Conservation (phyloP, 1,140 invertebrate genomes). For the Hyles euphorbiae region DNA sequence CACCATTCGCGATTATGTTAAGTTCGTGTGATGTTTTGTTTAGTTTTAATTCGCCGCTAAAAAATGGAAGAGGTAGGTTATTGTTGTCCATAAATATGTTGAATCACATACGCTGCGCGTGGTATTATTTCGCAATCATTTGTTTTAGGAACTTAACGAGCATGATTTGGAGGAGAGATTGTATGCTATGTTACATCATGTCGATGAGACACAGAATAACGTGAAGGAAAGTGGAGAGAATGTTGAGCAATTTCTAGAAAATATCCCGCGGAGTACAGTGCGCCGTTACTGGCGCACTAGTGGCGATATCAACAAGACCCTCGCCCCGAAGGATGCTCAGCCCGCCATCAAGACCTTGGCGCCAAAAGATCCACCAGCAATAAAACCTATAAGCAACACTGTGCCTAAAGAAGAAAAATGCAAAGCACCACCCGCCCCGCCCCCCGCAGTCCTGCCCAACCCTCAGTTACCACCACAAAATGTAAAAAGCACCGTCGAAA, state of each 20-base stretch:
- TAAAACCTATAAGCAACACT: neutral
- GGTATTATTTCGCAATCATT: slow-evolving; percentile 43
- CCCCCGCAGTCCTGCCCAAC: slow-evolving; percentile 40
- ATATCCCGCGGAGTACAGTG: slow-evolving; percentile 41
- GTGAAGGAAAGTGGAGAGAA: slow-evolving; percentile 31
- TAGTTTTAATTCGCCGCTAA: slow-evolving; percentile 49
- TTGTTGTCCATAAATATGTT: slow-evolving; percentile 52
- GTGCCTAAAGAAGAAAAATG: slow-evolving; percentile 32
- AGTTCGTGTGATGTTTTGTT: slow-evolving; percentile 52
- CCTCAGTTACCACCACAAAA: slow-evolving; percentile 50
- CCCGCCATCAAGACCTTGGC: slow-evolving; percentile 2
- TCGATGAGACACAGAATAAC: slow-evolving; percentile 51
- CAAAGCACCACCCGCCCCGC: slow-evolving; percentile 11
- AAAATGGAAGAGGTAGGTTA: slow-evolving; percentile 68
- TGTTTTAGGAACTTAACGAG: slow-evolving; percentile 67
- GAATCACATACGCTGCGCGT: slow-evolving; percentile 43
- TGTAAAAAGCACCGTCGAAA: slow-evolving; percentile 52
- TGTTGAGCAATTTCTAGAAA: slow-evolving; percentile 35
- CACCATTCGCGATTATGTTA: slow-evolving; percentile 65
- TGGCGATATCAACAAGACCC: slow-evolving; percentile 27
- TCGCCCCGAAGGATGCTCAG: slow-evolving; percentile 31
- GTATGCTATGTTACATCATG: slow-evolving; percentile 68
- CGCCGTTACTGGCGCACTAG: slow-evolving; percentile 61
- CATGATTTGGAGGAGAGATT: slow-evolving; percentile 67
- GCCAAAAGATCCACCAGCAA: neutral